Conservation (phyloP, 64 coral and sea anemone genomes). For the Hydrozoanthus tunicans region DNA sequence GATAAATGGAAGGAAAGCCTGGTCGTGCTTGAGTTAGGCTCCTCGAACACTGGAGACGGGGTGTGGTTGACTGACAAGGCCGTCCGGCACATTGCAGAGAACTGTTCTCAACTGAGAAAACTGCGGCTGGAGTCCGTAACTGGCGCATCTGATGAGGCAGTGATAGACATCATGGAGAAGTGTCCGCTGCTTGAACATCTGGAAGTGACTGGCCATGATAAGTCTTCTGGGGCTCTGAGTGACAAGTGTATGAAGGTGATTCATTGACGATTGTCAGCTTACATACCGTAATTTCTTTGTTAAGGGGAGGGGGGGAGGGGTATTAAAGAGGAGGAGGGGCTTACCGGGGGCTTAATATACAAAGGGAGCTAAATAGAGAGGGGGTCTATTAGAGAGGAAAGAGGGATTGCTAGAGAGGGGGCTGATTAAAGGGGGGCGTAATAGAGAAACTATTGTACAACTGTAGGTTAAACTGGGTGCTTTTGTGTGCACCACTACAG, state of each 20-base stretch:
- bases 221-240: constrained; percentile 71
- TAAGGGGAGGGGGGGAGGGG: no score
- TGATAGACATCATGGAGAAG: constrained; percentile 72
- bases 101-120: constrained; percentile 83
- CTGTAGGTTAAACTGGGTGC: no score
- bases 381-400: no score
- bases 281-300: neutral
- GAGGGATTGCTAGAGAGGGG: no score
- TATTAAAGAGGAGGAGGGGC: no score
- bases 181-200: constrained; percentile 85
- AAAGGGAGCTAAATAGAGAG: no score
- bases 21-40: constrained; percentile 86
- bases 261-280: no score
- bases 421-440: no score
- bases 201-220: constrained; percentile 89
- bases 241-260: constrained; percentile 79
- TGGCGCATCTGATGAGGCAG: constrained; percentile 61
- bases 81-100: constrained; percentile 77
- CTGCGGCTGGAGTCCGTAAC: constrained; percentile 94
- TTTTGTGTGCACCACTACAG: no score
- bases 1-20: constrained; percentile 82
- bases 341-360: no score
- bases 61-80: constrained; percentile 71
- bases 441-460: no score
- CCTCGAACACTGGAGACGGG: constrained; percentile 79